A percentile compares a stretch with the other conserved stretches of the same genome.
These are phyloP conservation scores for Morinoia aosen DNA, from an alignment of 2,888 invertebrate genomes.

Conservation along the genomic window DNA sequence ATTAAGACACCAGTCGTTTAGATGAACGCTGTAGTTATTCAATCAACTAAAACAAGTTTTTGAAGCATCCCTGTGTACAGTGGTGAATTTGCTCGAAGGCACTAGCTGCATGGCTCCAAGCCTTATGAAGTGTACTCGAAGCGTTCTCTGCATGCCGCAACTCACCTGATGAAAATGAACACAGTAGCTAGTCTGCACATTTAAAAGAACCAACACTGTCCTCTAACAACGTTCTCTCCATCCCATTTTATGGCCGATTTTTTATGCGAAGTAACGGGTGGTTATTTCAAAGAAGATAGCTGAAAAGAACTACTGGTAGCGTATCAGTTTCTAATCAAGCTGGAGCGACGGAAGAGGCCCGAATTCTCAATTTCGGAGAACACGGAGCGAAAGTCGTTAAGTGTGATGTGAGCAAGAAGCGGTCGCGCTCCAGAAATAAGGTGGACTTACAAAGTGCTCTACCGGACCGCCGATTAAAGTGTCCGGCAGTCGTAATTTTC, in stretches of 20 bases:
- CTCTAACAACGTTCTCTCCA: not conserved
- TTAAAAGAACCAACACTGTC: not conserved
- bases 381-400: constrained; percentile 5
- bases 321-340: constrained; percentile 13
- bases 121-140: not conserved
- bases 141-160: not conserved
- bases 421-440: not conserved
- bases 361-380: constrained; percentile 28
- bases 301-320: not conserved
- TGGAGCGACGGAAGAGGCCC: not conserved
- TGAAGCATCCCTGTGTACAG: not conserved
- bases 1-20: not conserved
- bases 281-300: not conserved
- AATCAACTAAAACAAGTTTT: not conserved
- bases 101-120: not conserved
- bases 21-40: not conserved
- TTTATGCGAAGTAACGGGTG: not conserved
- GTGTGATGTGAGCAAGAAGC: constrained; percentile 40
- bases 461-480: constrained; percentile 27
- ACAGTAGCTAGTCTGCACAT: not conserved
- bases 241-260: not conserved
- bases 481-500: constrained; percentile 30
- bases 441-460: constrained; percentile 33
- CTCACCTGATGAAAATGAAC: not conserved
- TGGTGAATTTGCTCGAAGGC: not conserved